phyloP scores from a whole-genome alignment of 1,140 invertebrate genomes.

The Saccostrea glomerata region DNA sequence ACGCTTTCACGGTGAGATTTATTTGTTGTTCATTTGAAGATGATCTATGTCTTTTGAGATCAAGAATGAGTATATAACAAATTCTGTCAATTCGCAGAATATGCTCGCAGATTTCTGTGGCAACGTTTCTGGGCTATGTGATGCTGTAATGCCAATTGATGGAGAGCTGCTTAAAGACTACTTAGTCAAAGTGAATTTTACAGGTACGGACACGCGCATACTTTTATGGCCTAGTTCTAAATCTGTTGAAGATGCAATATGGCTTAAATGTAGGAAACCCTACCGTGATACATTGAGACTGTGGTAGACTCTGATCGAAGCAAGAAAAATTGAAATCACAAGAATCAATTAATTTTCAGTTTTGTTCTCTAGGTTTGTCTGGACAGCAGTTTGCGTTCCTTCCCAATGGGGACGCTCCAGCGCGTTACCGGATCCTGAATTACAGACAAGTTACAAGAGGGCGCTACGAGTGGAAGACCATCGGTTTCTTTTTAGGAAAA shows the following conservation, averaged over 20 bases:
- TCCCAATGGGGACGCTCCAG: conserved; percentile 92
- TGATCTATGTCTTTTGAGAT: background rate
- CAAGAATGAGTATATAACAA: background rate
- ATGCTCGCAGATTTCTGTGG: conserved; percentile 91
- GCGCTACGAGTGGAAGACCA: conserved; percentile 90
- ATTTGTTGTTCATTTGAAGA: background rate
- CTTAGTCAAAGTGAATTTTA: conserved; percentile 90
- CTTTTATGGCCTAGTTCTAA: no score
- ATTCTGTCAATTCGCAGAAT: conserved; percentile 63
- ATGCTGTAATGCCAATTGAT: conserved; percentile 92
- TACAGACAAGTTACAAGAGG: conserved; percentile 90
- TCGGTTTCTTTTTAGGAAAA: conserved; percentile 68
- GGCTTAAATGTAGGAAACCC: no score
- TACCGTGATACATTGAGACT: no score
- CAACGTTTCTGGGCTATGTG: conserved; percentile 86
- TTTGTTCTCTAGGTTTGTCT: conserved; percentile 84
- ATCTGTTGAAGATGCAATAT: no score
- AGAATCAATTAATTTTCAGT: no score
- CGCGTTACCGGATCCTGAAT: conserved; percentile 96
- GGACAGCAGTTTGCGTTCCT: conserved; percentile 93
- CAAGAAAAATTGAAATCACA: no score
- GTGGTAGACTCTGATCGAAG: no score
- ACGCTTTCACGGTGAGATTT: conserved; percentile 81
- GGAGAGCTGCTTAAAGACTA: conserved; percentile 90
- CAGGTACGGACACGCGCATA: conserved; percentile 82